phyloP scores from a whole-genome alignment of 2,888 invertebrate genomes.

The Cheilosia impressa region DNA sequence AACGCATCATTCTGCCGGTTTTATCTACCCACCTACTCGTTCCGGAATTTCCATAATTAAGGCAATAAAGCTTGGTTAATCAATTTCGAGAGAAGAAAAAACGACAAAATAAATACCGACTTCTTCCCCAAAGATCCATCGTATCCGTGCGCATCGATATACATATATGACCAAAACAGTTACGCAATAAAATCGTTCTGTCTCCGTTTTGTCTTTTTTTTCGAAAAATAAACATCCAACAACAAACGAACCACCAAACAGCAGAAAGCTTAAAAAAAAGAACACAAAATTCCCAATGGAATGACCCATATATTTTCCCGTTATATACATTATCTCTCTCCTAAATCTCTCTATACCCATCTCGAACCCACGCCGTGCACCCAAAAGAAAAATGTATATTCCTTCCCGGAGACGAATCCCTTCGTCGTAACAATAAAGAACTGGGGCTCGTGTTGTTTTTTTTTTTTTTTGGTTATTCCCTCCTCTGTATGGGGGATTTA shows the following conservation, averaged over 20 bases:
- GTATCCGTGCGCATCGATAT: constrained; percentile 64
- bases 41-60: constrained; percentile 60
- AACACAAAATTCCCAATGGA: constrained; percentile 81
- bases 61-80: constrained; percentile 68
- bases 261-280: constrained; percentile 38
- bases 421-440: constrained; percentile 68
- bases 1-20: constrained; percentile 20
- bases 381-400: constrained; percentile 68
- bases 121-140: constrained; percentile 60
- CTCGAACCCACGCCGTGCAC: constrained; percentile 35
- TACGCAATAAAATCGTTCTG: constrained; percentile 68
- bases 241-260: constrained; percentile 60
- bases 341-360: constrained; percentile 71
- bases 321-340: constrained; percentile 75
- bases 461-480: constrained; percentile 7
- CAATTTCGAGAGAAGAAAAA: constrained; percentile 55
- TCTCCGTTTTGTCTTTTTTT: constrained; percentile 31
- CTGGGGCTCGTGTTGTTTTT: constrained; percentile 43
- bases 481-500: constrained; percentile 55
- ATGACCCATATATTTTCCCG: constrained; percentile 81
- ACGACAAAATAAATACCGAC: constrained; percentile 54
- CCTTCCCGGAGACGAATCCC: constrained; percentile 73
- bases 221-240: constrained; percentile 23
- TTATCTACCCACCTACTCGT: constrained; percentile 29
- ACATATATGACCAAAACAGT: constrained; percentile 64